phyloP scores from a whole-genome alignment of 2,888 invertebrate species.

The Epsilonema sp. region DNA sequence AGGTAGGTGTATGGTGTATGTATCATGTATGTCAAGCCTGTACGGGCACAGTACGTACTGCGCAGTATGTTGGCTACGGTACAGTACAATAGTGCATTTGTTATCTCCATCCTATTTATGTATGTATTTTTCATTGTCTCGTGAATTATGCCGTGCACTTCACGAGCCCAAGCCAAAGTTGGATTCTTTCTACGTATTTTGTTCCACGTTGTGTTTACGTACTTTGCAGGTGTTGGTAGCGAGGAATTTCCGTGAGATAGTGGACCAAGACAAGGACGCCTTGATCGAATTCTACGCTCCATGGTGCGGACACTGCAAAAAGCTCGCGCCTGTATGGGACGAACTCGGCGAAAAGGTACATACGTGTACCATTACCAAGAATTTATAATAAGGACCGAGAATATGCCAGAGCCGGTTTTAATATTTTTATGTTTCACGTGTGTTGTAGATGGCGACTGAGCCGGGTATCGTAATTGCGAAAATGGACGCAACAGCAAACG shows the following conservation, averaged over 20 bases:
- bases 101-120: too few species aligned
- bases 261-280: slow-evolving; percentile 71
- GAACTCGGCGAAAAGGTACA: slow-evolving; percentile 51
- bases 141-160: too few species aligned
- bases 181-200: too few species aligned
- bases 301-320: slow-evolving; percentile 98
- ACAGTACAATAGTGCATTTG: too few species aligned
- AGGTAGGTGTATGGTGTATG: too few species aligned
- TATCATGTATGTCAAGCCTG: too few species aligned
- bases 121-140: too few species aligned
- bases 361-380: neutral
- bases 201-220: too few species aligned
- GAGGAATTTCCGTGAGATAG: slow-evolving; percentile 87
- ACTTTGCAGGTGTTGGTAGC: slow-evolving; percentile 60
- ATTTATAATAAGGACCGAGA: too few species aligned
- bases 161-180: too few species aligned
- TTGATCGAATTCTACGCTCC: slow-evolving; percentile 96
- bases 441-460: slow-evolving; percentile 51
- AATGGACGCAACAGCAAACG: slow-evolving; percentile 95
- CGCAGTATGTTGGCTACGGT: too few species aligned
- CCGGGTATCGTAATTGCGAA: slow-evolving; percentile 72
- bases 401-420: neutral
- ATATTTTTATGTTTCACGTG: slow-evolving; percentile 1
- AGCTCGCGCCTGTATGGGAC: slow-evolving; percentile 72
- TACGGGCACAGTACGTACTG: too few species aligned